Percentiles rank a stretch among this genome's conserved stretches.
phyloP scores from a whole-genome alignment of 2,113 vertebrate genomes.

The Pygathrix nemaeus region DNA sequence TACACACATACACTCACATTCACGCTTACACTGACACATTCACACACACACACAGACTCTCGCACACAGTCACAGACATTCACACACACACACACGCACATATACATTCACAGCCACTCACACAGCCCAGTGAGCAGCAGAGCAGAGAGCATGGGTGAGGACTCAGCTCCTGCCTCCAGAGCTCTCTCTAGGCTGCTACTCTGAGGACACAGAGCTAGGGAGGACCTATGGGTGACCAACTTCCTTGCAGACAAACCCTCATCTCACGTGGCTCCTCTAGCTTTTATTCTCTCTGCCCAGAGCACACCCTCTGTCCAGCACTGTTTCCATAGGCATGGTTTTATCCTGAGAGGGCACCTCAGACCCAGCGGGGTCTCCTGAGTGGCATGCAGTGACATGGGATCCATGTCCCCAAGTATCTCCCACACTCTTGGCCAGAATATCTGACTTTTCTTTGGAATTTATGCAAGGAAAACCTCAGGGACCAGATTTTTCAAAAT shows the following conservation, averaged over 20 bases:
- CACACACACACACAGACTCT: no score
- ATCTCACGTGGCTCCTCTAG: background rate
- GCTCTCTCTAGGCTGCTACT: no score
- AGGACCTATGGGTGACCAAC: background rate
- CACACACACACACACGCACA: no score
- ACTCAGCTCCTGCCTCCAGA: fast-evolving
- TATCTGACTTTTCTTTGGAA: background rate
- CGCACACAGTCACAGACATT: no score
- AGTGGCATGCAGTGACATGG: background rate
- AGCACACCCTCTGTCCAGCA: background rate
- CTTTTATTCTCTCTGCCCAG: background rate
- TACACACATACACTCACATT: no score
- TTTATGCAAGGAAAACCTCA: background rate
- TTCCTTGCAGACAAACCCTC: background rate
- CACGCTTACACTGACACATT: no score
- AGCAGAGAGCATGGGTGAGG: background rate
- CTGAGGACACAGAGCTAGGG: background rate
- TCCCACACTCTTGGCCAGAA: background rate
- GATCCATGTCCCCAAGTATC: background rate
- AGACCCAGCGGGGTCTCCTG: background rate
- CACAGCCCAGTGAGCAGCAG: background rate
- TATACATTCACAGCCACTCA: no score
- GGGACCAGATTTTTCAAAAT: background rate
- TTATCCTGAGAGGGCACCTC: background rate
- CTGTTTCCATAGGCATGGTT: background rate